Evolutionary conservation across 2,888 invertebrate species (phyloP).

Genomic region (Candidula unifasciata): DNA sequence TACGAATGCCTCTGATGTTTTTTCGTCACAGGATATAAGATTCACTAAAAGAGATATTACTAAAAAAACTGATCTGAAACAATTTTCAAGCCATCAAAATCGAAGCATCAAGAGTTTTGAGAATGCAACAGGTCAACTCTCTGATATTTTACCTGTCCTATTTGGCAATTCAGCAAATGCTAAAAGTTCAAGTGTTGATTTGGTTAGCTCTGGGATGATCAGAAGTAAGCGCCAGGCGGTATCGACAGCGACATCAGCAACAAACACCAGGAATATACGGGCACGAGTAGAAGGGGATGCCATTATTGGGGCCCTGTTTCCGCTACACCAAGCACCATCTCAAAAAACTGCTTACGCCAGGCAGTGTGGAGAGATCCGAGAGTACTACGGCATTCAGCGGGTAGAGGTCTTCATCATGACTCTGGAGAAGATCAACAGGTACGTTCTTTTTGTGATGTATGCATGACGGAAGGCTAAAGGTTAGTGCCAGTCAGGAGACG

Average conservation of each 20-base stretch:
- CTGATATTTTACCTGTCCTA: background rate
- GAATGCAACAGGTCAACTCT: background rate
- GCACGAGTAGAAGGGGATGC: constrained; percentile 80
- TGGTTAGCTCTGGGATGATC: background rate
- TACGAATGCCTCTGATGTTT: background rate
- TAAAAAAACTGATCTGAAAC: background rate
- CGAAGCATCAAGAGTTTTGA: background rate
- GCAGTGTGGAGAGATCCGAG: constrained; percentile 83
- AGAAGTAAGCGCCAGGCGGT: background rate
- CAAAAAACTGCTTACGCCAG: constrained; percentile 72
- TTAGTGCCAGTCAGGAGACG: background rate
- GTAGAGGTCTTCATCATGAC: constrained; percentile 80
- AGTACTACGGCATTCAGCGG: constrained; percentile 87
- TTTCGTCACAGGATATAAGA: background rate
- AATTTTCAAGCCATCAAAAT: background rate
- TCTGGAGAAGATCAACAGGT: constrained; percentile 80
- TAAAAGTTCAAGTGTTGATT: no score
- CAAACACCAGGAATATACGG: constrained; percentile 54
- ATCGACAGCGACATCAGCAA: background rate
- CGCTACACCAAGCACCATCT: constrained; percentile 81
- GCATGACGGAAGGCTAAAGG: background rate
- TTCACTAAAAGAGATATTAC: background rate
- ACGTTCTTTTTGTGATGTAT: background rate
- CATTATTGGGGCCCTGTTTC: constrained; percentile 81
- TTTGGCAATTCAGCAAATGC: background rate